Evolutionary conservation across 2,888 invertebrate genomes (phyloP), one percentile per base, ranked within the genome.

Genomic region (Parnassius smintheus): DNA sequence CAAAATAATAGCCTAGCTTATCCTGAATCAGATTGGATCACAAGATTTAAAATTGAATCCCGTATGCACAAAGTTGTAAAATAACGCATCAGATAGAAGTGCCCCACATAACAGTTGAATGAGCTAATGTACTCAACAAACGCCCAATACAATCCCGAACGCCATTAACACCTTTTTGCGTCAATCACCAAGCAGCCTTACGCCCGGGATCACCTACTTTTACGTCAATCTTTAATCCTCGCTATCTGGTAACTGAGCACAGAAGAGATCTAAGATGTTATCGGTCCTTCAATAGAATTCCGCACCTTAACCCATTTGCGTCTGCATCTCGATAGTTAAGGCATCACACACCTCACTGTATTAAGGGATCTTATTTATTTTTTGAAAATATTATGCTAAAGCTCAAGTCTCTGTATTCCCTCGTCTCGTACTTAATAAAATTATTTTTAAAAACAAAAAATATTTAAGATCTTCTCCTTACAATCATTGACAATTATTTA

Each of bases 101-200:
- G 51, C 13, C 18, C 48, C 58, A 49, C 13, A 58, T 59, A 49
- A 59, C 55, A 50, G 59, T 59, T 63, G 51, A 63, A 59, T 59
- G 50, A 22, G 41, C 18, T 35, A 45, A 25, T 12, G 52, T 49
- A 48, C 42, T 48, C 35, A 53, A 46, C 46, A 46, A 46, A 56
- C 51, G 51, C 56, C 58, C 54, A 57, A 59, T 65, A 67, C 68
- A 66, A 68, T 65, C 66, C 67, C 54, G 58, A 66, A 67, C 67
- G 68, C 78, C 81, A 81, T 83, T 83, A 82, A 77, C 82, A 83
- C 82, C 70, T 70, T 61, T 61, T 69, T 68, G 68, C 73, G 83
- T 83, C 83, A 80, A 82, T 84, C 83, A 81, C 63, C 56, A 41
- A 44, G 53, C 48, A 59, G 66, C 67, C 48, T 71, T 64, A 73